Conservation (phyloP, 2,797 vertebrate species). For the Anguilla marmorata region DNA sequence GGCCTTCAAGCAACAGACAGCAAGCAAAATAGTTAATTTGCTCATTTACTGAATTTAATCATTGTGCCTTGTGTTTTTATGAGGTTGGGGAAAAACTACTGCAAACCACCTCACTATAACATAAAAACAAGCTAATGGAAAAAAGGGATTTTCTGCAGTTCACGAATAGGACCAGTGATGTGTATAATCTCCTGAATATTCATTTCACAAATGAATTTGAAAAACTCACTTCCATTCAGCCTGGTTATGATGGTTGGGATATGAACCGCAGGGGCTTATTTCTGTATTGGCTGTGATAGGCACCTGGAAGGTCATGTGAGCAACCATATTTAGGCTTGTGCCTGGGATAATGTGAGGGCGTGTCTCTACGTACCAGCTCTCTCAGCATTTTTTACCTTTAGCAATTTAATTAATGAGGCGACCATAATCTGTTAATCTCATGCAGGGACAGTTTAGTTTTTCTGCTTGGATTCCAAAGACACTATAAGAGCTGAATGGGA, state of each 20-base stretch:
- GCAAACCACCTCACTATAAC: background rate
- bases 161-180: background rate
- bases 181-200: background rate
- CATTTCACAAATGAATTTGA: background rate
- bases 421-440: background rate
- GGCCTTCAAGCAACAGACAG: background rate
- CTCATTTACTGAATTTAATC: background rate
- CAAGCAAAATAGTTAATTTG: background rate
- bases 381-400: background rate
- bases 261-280: background rate
- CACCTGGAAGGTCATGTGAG: background rate
- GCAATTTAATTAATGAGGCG: background rate
- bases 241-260: background rate
- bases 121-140: background rate
- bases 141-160: background rate
- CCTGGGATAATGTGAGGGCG: background rate
- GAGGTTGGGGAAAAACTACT: background rate
- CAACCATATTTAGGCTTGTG: background rate
- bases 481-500: background rate
- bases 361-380: background rate
- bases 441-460: background rate
- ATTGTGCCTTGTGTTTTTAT: background rate
- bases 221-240: background rate
- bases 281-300: background rate
- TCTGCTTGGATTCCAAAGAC: background rate